These are phyloP conservation scores for Sebastes cheni DNA, from an alignment of 2,797 vertebrate species.

Conservation along the genomic window DNA sequence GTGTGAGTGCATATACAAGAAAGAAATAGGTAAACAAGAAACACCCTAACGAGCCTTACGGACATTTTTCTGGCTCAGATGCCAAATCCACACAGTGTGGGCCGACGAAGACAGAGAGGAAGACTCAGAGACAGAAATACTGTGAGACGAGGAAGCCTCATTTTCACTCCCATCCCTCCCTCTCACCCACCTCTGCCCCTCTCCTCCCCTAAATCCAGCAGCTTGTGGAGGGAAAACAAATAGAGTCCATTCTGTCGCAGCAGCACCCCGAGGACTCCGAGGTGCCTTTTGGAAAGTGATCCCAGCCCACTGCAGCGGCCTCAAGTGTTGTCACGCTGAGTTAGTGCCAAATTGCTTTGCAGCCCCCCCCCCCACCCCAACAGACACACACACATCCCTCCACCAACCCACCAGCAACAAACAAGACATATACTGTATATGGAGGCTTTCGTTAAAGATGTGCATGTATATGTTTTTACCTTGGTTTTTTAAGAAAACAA, in stretches of 20 bases:
- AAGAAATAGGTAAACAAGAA: constrained; percentile 11
- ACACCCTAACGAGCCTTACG: not conserved
- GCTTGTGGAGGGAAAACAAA: constrained; percentile 75
- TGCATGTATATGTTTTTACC: constrained; percentile 25
- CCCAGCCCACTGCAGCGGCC: constrained; percentile 61
- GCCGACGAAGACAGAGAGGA: constrained; percentile 14
- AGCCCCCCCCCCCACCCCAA: constrained; percentile 17
- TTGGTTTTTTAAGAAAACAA: constrained; percentile 57
- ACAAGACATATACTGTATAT: constrained; percentile 1
- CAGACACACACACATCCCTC: not conserved
- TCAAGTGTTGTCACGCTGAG: constrained; percentile 77
- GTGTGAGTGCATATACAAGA: not conserved
- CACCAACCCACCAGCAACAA: constrained; percentile 31
- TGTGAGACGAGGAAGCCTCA: constrained; percentile 38
- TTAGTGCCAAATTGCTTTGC: constrained; percentile 78
- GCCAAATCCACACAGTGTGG: constrained; percentile 38
- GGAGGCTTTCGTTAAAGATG: constrained; percentile 14
- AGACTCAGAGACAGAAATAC: constrained; percentile 23
- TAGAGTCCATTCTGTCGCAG: constrained; percentile 63
- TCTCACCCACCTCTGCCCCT: constrained; percentile 24
- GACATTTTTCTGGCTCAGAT: not conserved
- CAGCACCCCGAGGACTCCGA: constrained; percentile 65
- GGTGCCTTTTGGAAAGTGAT: constrained; percentile 74
- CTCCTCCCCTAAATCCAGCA: constrained; percentile 65
- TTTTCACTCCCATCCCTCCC: constrained; percentile 34